Base-by-base conservation (phyloP, 1,140 invertebrate species). In the Gyrodactylus bullatarudis region DNA sequence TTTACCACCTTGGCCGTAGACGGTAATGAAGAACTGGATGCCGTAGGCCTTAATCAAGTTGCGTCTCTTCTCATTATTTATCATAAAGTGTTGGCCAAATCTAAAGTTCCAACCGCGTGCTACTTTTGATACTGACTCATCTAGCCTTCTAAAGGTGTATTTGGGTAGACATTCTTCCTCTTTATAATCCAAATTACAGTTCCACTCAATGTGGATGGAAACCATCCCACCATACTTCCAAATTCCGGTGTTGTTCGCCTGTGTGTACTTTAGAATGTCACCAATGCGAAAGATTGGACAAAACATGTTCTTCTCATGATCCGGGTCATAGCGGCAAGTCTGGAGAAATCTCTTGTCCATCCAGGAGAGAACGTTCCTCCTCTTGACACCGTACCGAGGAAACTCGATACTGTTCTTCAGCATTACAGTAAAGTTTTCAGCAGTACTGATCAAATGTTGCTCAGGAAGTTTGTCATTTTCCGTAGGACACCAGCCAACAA, bases 401-500 rank as follows among this genome's bases (percentile, higher is more conserved):
- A 73, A 73, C 24, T 73, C 72, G 16, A 73, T 69, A 20, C 26
- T 73, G 21, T 73, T 73, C 23, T 73, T 74, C 20, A 74, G 21
- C 2, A 74, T 22, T 20, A 74, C 26, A 20, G 74, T 74, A 20
- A 74, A 68, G 21, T 75, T 24, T 23, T 22, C 21, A n/a, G 74
- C 68, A 22, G 27, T 69, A 22, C 19, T 1, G 1, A 75, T 22
- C 1, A 75, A 24, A 16, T 20, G 23, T 8, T 23, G 24, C n/a
- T 74, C 26, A 23, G 24, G 20, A n/a, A 54, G 23, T 20, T 27
- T 26, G 27, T 75, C 74, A 21, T 68, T 20, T 26, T 75, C 74
- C 1, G 74, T 75, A 20, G 74, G 74, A 68, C 74, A 75, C 74
- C 74, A 75, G 21, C 74, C 74, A 26, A n/a, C 75, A n/a, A 75